phyloP scores from a whole-genome alignment of 2,888 invertebrate species.

The Lycaena phlaeas region DNA sequence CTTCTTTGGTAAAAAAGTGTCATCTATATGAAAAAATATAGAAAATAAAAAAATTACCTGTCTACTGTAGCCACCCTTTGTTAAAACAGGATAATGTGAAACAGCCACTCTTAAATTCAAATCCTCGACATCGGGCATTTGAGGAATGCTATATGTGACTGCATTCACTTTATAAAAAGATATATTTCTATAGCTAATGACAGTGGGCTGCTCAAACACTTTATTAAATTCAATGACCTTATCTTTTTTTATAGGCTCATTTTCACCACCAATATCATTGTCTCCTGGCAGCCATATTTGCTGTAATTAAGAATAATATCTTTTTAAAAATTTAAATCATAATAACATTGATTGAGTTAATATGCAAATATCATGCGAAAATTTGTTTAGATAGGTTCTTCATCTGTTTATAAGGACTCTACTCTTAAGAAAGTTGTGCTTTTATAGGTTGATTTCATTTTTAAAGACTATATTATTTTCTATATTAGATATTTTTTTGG shows the following conservation, averaged over 20 bases:
- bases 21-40: no score
- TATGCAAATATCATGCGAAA: no score
- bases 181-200: constrained; percentile 74
- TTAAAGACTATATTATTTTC: no score
- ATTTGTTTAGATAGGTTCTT: no score
- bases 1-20: no score
- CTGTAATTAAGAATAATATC: constrained; percentile 49
- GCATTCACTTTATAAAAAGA: constrained; percentile 84
- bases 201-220: constrained; percentile 80
- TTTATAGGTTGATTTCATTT: no score
- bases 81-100: constrained; percentile 80
- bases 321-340: no score
- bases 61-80: constrained; percentile 40
- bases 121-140: constrained; percentile 48
- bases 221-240: constrained; percentile 82
- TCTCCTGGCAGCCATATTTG: constrained; percentile 94
- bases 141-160: constrained; percentile 77
- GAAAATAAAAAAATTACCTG: constrained; percentile 38
- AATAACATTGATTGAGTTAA: no score
- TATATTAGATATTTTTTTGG: no score
- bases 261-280: constrained; percentile 98
- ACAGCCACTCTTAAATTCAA: constrained; percentile 76
- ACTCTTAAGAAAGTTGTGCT: no score
- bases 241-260: constrained; percentile 77
- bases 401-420: no score